A percentile compares a stretch with the other conserved stretches of the same genome.
Evolutionary conservation across 2,113 vertebrate species (phyloP).

Genomic region (Thermophis baileyi): DNA sequence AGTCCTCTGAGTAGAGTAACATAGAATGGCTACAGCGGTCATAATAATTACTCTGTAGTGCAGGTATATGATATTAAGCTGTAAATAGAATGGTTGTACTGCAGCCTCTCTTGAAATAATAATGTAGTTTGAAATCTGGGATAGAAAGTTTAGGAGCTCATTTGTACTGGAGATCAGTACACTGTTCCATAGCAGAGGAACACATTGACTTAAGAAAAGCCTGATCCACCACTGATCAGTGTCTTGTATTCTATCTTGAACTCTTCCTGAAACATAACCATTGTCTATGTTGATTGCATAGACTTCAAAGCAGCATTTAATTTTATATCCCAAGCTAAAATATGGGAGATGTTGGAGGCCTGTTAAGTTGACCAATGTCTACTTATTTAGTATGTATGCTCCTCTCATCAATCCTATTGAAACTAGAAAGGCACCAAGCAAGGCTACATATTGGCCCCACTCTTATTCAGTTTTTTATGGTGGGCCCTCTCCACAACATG

Average conservation of each 20-base stretch:
- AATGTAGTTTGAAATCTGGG: not conserved
- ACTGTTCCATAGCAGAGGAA: not conserved
- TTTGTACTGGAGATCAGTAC: not conserved
- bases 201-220: not conserved
- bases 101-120: not conserved
- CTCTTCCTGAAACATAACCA: not conserved
- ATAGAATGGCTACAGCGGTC: not conserved
- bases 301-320: not conserved
- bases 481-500: not conserved
- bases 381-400: not conserved
- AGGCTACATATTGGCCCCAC: not conserved
- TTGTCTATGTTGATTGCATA: not conserved
- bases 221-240: not conserved
- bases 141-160: not conserved
- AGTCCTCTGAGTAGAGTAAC: not conserved
- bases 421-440: not conserved
- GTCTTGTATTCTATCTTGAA: not conserved
- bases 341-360: not conserved
- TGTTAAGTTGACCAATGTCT: not conserved
- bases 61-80: not conserved
- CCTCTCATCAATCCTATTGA: not conserved
- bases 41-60: not conserved
- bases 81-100: not conserved
- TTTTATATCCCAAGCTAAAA: not conserved
- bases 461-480: not conserved